phyloP scores from a whole-genome alignment of 2,797 vertebrate species.

The Pelodytes ibericus region DNA sequence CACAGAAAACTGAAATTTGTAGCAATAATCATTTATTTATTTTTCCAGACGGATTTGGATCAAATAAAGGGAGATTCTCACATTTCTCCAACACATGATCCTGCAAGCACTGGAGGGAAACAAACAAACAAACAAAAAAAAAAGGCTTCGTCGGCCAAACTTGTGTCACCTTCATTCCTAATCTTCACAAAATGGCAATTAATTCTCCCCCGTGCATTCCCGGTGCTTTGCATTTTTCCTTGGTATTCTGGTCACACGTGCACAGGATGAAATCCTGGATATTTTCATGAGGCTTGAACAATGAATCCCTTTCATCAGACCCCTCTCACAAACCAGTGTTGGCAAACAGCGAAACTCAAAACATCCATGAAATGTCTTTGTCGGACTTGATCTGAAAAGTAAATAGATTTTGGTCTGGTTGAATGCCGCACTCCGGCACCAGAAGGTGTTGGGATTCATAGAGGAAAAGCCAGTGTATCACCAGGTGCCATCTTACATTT shows the following conservation, averaged over 20 bases:
- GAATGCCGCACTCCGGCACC: not conserved
- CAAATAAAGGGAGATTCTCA: no score
- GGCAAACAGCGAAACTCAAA: conserved; percentile 38
- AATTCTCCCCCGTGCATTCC: not conserved
- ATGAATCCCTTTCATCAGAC: conserved; percentile 29
- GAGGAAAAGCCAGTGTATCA: no score
- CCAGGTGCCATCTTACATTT: no score
- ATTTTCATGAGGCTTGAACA: conserved; percentile 32
- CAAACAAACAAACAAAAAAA: no score
- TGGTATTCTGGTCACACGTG: conserved; percentile 43
- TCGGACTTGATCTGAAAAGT: conserved; percentile 30
- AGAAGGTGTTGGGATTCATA: not conserved
- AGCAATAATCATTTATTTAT: no score
- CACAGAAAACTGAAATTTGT: no score
- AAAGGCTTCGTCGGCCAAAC: not conserved
- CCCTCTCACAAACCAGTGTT: conserved; percentile 28
- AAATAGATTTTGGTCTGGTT: conserved; percentile 30
- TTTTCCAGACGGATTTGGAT: no score
- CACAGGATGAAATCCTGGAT: conserved; percentile 7
- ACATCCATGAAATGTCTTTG: conserved; percentile 30
- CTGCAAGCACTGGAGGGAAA: no score
- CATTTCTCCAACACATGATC: no score
- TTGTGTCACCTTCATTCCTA: conserved; percentile 17
- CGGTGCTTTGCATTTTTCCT: conserved; percentile 2
- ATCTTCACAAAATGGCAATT: not conserved